Conservation (phyloP, 2,888 invertebrate species). For the Dioctria rufipes region DNA sequence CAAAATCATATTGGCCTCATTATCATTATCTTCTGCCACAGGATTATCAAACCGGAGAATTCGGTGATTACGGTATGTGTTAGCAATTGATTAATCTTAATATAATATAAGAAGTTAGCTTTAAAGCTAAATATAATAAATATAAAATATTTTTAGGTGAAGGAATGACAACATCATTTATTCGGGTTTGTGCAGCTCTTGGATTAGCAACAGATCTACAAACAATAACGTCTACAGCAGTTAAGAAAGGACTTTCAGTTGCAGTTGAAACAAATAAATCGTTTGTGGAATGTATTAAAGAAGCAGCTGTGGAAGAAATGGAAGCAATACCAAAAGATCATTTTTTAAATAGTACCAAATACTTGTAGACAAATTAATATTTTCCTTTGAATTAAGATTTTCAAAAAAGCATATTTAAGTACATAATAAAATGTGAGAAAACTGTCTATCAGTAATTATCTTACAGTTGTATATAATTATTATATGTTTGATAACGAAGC, state of each 20-base stretch:
- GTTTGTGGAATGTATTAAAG: conserved; percentile 75
- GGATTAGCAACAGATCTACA: conserved; percentile 78
- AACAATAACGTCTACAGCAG: conserved; percentile 76
- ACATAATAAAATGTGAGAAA: neutral
- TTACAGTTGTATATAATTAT: too few species aligned
- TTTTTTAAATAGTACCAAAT: conserved; percentile 71
- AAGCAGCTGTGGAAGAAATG: conserved; percentile 69
- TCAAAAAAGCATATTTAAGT: too few species aligned
- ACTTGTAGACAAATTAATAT: conserved; percentile 63
- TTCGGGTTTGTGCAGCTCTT: conserved; percentile 80
- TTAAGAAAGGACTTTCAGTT: conserved; percentile 77
- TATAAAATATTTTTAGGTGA: conserved; percentile 67
- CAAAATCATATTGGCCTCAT: conserved; percentile 84
- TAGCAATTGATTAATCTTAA: neutral
- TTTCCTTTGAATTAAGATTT: neutral
- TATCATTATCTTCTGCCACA: conserved; percentile 85
- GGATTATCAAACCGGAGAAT: conserved; percentile 89
- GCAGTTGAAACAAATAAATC: conserved; percentile 75
- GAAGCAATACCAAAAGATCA: conserved; percentile 72
- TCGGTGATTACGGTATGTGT: conserved; percentile 78
- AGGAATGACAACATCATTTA: conserved; percentile 79
- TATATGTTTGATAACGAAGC: too few species aligned
- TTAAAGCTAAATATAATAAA: conserved; percentile 4
- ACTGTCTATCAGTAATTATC: too few species aligned
- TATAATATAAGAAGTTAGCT: neutral